These are phyloP conservation scores for Cryptomyrus ogoouensis DNA, from an alignment of 2,113 vertebrate species.

Conservation along the genomic window DNA sequence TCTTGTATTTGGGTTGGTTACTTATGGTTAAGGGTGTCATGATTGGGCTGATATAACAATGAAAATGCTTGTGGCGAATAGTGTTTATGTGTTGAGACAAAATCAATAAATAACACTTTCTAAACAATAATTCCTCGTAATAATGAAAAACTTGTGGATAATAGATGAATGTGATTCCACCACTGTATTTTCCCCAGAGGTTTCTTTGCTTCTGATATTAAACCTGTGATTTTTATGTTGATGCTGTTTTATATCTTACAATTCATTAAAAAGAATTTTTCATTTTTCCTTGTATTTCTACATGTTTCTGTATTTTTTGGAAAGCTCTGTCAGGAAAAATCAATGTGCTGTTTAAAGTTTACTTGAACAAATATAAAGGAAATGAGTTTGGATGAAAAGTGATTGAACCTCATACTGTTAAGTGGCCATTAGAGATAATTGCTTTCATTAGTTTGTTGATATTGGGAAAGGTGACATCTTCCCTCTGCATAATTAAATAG, in stretches of 20 bases:
- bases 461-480: not conserved
- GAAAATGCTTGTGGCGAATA: not conserved
- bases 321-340: not conserved
- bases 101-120: not conserved
- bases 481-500: not conserved
- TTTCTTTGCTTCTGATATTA: not conserved
- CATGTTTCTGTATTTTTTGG: not conserved
- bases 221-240: not conserved
- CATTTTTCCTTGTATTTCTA: not conserved
- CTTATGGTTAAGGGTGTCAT: no score
- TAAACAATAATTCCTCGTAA: not conserved
- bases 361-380: not conserved
- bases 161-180: not conserved
- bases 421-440: not conserved
- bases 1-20: no score
- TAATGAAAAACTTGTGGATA: not conserved
- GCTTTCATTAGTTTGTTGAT: not conserved
- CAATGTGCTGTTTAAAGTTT: not conserved
- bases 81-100: not conserved
- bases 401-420: not conserved
- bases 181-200: not conserved
- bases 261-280: not conserved
- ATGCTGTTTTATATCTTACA: not conserved
- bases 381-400: not conserved
- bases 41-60: not conserved